Percentiles rank a stretch among this genome's conserved stretches.
Conservation (phyloP, 2,888 invertebrate genomes). For the Platerodrilus igneus region DNA sequence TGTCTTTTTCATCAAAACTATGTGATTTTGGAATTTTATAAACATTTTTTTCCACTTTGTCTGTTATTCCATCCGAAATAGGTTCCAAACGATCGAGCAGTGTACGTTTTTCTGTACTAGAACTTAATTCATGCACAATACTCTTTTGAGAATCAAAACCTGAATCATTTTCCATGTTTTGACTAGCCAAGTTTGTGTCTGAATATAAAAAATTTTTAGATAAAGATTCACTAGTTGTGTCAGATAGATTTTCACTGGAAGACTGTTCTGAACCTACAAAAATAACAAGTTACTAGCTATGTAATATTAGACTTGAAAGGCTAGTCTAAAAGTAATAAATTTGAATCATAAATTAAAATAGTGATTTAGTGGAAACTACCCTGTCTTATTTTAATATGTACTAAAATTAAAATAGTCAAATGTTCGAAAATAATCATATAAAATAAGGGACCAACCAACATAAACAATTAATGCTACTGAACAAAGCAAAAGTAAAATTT, state of each 20-base stretch:
- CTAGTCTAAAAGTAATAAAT: too few species aligned
- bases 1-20: constrained; percentile 46
- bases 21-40: constrained; percentile 40
- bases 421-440: too few species aligned
- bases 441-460: too few species aligned
- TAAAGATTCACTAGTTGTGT: constrained; percentile 37
- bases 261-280: constrained; percentile 33
- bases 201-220: constrained; percentile 27
- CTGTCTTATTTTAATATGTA: too few species aligned
- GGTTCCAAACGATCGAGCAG: constrained; percentile 44
- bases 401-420: too few species aligned
- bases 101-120: constrained; percentile 19
- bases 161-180: constrained; percentile 34
- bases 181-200: constrained; percentile 10
- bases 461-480: too few species aligned
- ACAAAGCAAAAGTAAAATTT: too few species aligned
- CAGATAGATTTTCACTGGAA: constrained; percentile 42
- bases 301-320: too few species aligned
- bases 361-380: too few species aligned
- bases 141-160: constrained; percentile 38
- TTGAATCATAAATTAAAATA: too few species aligned
- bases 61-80: constrained; percentile 43
- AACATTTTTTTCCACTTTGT: constrained; percentile 15
- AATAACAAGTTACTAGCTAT: too few species aligned
- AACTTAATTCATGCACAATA: constrained; percentile 22